Evolutionary conservation across 2,113 vertebrate species (phyloP).

Genomic region (Noturus placidus): DNA sequence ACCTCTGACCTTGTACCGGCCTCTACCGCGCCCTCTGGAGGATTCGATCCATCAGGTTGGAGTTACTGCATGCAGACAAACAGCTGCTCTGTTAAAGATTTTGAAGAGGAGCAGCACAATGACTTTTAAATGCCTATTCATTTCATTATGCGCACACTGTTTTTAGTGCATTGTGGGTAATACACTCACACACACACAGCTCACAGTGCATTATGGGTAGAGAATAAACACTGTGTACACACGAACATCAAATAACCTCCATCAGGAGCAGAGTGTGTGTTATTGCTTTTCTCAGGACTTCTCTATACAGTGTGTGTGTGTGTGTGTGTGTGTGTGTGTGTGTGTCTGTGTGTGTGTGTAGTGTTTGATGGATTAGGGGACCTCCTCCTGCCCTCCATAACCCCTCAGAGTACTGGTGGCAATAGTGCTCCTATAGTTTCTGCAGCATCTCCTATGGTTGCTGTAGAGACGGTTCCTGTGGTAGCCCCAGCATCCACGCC

Average conservation of each 20-base stretch:
- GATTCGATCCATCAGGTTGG: slow-evolving; percentile 92
- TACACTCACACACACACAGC: not conserved
- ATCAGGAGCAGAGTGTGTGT: not conserved
- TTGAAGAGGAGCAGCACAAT: not conserved
- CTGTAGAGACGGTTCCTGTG: not conserved
- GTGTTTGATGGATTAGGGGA: slow-evolving; percentile 96
- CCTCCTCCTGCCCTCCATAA: slow-evolving; percentile 93
- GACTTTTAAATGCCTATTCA: not conserved
- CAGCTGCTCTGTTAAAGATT: not conserved
- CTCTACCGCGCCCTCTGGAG: slow-evolving; percentile 72
- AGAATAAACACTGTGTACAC: not conserved
- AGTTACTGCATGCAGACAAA: not conserved
- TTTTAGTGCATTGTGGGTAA: not conserved
- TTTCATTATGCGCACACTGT: not conserved
- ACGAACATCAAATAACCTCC: not conserved
- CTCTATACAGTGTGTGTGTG: not conserved
- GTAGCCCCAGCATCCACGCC: slow-evolving; percentile 26
- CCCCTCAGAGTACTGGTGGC: slow-evolving; percentile 84
- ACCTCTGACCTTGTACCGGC: slow-evolving; percentile 71
- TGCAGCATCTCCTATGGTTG: slow-evolving; percentile 27
- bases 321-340: not conserved
- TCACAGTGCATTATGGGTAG: not conserved
- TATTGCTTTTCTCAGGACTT: not conserved
- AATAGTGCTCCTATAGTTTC: slow-evolving; percentile 57
- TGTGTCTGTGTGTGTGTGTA: slow-evolving; percentile 56